phyloP scores from a whole-genome alignment of 2,113 vertebrate species.

The Pyxicephalus adspersus region DNA sequence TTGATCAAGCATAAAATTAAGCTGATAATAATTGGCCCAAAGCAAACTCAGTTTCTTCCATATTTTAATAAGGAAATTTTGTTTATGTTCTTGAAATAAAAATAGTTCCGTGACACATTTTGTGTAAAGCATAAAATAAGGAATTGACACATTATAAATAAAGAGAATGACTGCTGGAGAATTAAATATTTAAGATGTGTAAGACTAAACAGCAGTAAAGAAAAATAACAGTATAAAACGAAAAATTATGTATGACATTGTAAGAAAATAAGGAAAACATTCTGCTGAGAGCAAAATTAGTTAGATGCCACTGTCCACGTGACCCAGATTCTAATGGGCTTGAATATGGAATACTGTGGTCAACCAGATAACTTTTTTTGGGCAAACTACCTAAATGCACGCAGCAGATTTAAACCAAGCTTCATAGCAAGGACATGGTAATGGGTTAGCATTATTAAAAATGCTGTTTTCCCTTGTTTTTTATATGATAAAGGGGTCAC shows the following conservation, averaged over 20 bases:
- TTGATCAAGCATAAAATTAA: constrained; percentile 51
- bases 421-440: no score
- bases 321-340: no score
- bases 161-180: constrained; percentile 7
- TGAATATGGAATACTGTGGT: no score
- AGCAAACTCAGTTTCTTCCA: constrained; percentile 24
- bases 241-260: background rate
- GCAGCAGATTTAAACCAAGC: no score
- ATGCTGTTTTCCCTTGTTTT: no score
- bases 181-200: constrained; percentile 28
- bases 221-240: constrained; percentile 15
- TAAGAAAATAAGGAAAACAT: background rate
- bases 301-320: no score
- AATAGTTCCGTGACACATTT: constrained; percentile 42
- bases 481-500: no score
- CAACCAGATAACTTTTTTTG: no score
- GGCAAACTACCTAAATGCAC: no score
- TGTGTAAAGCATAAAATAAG: constrained; percentile 34
- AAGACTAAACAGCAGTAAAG: constrained; percentile 25
- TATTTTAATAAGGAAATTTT: constrained; percentile 33
- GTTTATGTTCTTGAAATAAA: constrained; percentile 35
- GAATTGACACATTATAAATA: constrained; percentile 40
- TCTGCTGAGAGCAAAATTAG: no score
- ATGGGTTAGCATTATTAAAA: no score
- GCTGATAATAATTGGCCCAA: constrained; percentile 38